Conservation (phyloP, 2,888 invertebrate species). For the Lasioglossum villosulum region DNA sequence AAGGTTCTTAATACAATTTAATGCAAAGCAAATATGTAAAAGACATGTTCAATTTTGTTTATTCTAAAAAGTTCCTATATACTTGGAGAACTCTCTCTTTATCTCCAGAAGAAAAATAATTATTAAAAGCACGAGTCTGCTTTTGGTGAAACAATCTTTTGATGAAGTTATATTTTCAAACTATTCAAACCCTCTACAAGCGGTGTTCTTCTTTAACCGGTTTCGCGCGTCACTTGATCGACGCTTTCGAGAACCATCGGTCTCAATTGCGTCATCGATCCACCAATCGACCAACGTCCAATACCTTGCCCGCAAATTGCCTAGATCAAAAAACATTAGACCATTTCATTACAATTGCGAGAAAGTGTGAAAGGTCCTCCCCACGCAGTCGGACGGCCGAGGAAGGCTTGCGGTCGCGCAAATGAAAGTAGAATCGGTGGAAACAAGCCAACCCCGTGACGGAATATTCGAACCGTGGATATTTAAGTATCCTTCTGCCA, state of each 20-base stretch:
- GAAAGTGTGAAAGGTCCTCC: constrained; percentile 69
- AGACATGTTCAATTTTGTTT: too few species aligned
- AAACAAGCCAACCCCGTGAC: constrained; percentile 54
- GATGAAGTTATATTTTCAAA: not conserved
- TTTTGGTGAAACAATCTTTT: not conserved
- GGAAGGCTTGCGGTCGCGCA: constrained; percentile 62
- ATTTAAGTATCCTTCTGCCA: constrained; percentile 77
- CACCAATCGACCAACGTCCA: not conserved
- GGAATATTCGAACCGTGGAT: constrained; percentile 71
- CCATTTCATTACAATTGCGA: constrained; percentile 51
- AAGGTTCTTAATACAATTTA: too few species aligned
- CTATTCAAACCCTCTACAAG: not conserved
- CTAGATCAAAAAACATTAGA: constrained; percentile 14
- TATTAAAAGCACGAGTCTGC: too few species aligned
- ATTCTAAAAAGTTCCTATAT: too few species aligned
- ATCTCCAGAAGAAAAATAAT: not conserved
- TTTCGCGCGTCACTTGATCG: not conserved
- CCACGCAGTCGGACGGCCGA: constrained; percentile 16
- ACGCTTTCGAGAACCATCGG: not conserved
- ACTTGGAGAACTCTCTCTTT: not conserved
- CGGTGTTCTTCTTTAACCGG: not conserved
- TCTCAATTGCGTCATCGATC: constrained; percentile 32
- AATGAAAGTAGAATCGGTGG: constrained; percentile 68
- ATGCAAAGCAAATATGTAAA: too few species aligned
- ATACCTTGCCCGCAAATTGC: not conserved